Conservation (phyloP, 2,113 vertebrate species). For the Calonectris borealis region DNA sequence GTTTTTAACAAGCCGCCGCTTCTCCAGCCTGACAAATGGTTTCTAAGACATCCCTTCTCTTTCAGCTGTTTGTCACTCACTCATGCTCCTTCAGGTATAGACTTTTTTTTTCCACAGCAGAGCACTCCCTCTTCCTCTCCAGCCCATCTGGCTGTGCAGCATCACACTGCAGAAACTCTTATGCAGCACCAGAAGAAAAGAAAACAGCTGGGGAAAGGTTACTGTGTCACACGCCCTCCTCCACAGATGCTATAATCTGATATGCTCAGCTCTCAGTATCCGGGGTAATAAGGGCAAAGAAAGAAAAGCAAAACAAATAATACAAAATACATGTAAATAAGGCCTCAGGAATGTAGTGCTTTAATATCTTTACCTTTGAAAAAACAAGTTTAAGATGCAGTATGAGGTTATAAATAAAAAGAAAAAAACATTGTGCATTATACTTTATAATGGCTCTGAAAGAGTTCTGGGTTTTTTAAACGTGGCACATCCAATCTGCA, state of each 20-base stretch:
- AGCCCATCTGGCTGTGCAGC: constrained; percentile 10
- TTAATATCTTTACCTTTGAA: neutral
- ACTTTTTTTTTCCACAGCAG: neutral
- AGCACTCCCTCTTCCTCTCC: neutral
- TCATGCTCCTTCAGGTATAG: constrained; percentile 11
- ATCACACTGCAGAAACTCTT: constrained; percentile 20
- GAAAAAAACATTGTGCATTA: neutral
- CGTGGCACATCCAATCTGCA: constrained; percentile 13
- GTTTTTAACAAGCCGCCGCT: neutral
- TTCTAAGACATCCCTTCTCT: constrained; percentile 19
- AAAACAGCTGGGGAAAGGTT: constrained; percentile 52
- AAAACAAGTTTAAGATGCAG: neutral
- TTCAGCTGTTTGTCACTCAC: constrained; percentile 26
- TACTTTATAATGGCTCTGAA: constrained; percentile 12
- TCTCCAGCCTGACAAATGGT: constrained; percentile 27
- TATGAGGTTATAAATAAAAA: neutral
- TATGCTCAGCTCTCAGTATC: neutral
- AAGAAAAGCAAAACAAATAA: constrained; percentile 28
- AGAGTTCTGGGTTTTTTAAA: neutral
- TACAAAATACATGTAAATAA: neutral
- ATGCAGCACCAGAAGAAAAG: constrained; percentile 14
- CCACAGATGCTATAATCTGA: constrained; percentile 9
- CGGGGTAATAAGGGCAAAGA: neutral
- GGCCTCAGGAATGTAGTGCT: neutral
- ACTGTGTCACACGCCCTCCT: neutral